Evolutionary conservation across 2,888 invertebrate species (phyloP), one percentile per base, ranked within the genome.

Genomic region (Dicroscelio sp.): DNA sequence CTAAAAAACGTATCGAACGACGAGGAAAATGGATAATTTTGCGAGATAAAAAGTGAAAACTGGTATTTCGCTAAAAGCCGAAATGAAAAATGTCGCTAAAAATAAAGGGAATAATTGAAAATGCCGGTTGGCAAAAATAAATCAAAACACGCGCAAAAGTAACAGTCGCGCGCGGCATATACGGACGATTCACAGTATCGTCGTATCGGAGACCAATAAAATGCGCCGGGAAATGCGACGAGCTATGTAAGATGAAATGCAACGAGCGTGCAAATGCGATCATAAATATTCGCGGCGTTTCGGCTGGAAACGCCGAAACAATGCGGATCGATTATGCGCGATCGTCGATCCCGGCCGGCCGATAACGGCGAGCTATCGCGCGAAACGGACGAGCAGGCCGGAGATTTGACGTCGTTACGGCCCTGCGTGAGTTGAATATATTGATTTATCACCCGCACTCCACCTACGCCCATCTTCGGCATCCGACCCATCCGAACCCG

Each of bases 371-470:
- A 38, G 79, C 79, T 92, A 93, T 94, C 82, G 80, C n/a, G n/a
- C 90, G 84, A 93, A 92, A 94, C 90, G 91, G 90, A 90, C 92
- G 93, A 94, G 92, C 88, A 88, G 86, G 90, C 91, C 93, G 90
- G 93, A 94, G 94, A 95, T 95, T 94, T 94, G 82, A 93, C 93
- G 94, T 94, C 94, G 95, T 95, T 95, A 95, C 94, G 94, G 93
- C 94, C 94, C 93, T 95, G 95, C 95, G 95, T 95, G 95, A 95
- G 95, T 94, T 91, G 95, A 95, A 96, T 96, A 95, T 96, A 96
- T 96, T 95, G 96, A 96, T 96, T 96, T 95, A 95, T 95, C 94
- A 91, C 91, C 73, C 84, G 90, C 86, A 85, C 91, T 63, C 73
- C 71, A 78, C 89, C 85, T 87, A 75, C 88, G 83, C 88, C 88